These are phyloP conservation scores for Rhagologus leucostigma DNA, from an alignment of 2,113 vertebrate species.

Conservation along the genomic window DNA sequence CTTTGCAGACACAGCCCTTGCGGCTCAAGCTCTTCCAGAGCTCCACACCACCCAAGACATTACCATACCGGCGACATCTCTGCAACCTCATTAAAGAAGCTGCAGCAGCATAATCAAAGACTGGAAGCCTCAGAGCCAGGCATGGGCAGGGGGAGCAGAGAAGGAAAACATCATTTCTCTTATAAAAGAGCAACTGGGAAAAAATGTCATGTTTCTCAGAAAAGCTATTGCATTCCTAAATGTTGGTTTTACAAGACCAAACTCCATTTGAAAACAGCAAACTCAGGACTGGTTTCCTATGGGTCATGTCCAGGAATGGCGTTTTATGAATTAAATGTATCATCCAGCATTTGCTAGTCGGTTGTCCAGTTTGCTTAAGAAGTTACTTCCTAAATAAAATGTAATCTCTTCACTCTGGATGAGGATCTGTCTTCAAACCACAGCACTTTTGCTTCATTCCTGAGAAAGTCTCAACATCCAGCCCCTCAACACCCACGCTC, in stretches of 20 bases:
- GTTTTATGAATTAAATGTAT: neutral
- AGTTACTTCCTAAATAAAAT: neutral
- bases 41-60: neutral
- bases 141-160: neutral
- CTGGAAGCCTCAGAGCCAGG: neutral
- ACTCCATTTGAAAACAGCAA: neutral
- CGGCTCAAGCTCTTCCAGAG: neutral
- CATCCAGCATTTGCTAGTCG: neutral
- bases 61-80: accelerated
- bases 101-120: neutral
- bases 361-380: neutral
- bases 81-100: neutral
- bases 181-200: neutral
- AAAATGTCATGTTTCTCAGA: neutral
- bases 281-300: neutral
- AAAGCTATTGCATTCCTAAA: neutral
- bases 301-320: neutral
- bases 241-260: neutral
- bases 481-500: neutral
- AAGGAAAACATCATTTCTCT: neutral
- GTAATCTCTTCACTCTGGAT: neutral
- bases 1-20: neutral
- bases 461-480: neutral
- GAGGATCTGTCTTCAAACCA: neutral
- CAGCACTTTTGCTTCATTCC: neutral